A percentile compares a stretch with the other conserved stretches of the same genome.
phyloP scores from a whole-genome alignment of 2,888 invertebrate species.

The Thera britannica region DNA sequence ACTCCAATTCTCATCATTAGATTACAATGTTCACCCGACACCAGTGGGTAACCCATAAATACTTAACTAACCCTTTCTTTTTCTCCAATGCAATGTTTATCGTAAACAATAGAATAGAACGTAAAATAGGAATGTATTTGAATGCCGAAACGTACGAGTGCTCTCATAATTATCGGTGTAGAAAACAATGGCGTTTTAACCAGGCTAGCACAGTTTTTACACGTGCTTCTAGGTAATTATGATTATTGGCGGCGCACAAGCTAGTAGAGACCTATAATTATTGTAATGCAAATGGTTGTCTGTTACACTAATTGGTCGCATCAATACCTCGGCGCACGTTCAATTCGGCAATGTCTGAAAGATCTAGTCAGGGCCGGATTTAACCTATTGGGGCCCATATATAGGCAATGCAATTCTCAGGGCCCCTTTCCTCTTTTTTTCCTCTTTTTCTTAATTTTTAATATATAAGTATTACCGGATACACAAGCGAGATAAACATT shows the following conservation, averaged over 20 bases:
- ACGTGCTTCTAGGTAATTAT: constrained; percentile 24
- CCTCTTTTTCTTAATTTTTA: no score
- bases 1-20: constrained; percentile 19
- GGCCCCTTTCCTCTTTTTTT: no score
- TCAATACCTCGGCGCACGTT: not conserved
- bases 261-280: constrained; percentile 18
- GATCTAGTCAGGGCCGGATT: no score
- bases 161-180: constrained; percentile 35
- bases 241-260: constrained; percentile 23
- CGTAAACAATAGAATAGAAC: constrained; percentile 39
- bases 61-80: constrained; percentile 30
- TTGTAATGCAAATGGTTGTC: constrained; percentile 25
- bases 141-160: constrained; percentile 28
- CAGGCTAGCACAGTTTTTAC: constrained; percentile 27
- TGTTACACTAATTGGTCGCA: constrained; percentile 16
- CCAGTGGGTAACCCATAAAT: not conserved
- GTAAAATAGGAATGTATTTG: constrained; percentile 35
- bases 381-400: no score
- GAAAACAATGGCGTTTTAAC: constrained; percentile 26
- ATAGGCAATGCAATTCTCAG: no score
- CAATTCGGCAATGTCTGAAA: not conserved
- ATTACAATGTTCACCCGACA: constrained; percentile 15
- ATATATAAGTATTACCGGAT: no score
- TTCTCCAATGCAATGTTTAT: constrained; percentile 33
- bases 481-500: no score